Evolutionary conservation across 2,113 vertebrate species (phyloP).

Genomic region (Puntigrus tetrazona): DNA sequence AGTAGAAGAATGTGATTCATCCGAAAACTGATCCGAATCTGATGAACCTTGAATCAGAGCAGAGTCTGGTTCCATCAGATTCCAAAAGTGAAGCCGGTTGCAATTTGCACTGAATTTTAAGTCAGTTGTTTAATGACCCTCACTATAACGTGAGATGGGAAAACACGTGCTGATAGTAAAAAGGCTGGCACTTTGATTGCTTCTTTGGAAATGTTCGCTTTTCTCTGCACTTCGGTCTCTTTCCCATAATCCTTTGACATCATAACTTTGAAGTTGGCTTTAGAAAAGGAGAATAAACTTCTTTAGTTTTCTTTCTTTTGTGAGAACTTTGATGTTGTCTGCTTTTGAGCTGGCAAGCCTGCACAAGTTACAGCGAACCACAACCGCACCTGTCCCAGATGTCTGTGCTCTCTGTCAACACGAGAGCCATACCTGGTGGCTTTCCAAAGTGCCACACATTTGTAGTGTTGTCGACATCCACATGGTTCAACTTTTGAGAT

Average conservation of each 20-base stretch:
- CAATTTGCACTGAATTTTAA: not conserved
- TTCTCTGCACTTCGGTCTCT: not conserved
- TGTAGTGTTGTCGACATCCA: not conserved
- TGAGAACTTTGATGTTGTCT: constrained; percentile 45
- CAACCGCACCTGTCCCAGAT: constrained; percentile 58
- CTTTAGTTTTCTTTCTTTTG: constrained; percentile 43
- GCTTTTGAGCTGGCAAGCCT: constrained; percentile 45
- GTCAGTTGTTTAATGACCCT: constrained; percentile 18
- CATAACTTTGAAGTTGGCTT: constrained; percentile 31
- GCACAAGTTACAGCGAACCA: constrained; percentile 19
- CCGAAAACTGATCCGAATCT: not conserved
- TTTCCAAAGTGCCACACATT: not conserved
- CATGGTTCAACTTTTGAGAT: not conserved
- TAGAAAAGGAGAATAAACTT: constrained; percentile 11
- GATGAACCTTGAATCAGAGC: not conserved
- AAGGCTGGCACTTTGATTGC: constrained; percentile 5
- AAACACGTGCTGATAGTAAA: not conserved
- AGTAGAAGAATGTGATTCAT: not conserved
- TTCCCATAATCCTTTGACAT: constrained; percentile 14
- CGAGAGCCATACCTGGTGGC: not conserved
- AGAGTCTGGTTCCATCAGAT: not conserved
- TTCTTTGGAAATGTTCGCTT: not conserved
- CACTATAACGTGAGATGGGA: not conserved
- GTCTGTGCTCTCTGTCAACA: constrained; percentile 15
- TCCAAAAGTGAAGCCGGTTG: not conserved